Evolutionary conservation across 92 coral and sea anemone species (phyloP).

Genomic region (Diadumene lineata): DNA sequence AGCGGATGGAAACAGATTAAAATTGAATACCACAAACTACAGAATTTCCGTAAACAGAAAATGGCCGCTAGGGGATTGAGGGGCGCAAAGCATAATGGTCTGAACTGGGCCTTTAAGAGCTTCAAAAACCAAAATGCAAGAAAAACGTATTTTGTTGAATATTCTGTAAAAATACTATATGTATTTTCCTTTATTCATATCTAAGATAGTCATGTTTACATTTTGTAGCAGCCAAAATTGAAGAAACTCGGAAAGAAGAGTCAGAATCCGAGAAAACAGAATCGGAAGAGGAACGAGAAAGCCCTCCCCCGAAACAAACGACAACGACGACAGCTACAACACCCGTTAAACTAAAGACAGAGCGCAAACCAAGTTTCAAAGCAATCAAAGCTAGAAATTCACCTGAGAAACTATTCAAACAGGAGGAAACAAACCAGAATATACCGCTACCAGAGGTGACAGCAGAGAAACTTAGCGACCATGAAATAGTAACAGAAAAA

Average conservation of each 20-base stretch:
- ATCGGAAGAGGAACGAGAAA: background rate
- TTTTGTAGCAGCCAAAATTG: background rate
- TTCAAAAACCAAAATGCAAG: no score
- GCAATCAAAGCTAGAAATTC: background rate
- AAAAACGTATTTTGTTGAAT: no score
- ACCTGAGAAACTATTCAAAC: background rate
- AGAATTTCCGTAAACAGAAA: no score
- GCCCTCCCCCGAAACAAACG: background rate
- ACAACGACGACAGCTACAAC: slow-evolving; percentile 20
- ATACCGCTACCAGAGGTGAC: background rate
- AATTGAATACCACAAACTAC: no score
- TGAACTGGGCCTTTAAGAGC: no score
- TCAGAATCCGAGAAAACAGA: background rate
- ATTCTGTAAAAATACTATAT: no score
- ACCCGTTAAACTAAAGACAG: slow-evolving; percentile 8
- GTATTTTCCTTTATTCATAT: no score
- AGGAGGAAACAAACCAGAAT: no score
- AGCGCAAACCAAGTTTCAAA: background rate
- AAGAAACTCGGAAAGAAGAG: background rate
- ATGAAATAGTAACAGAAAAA: slow-evolving; percentile 4
- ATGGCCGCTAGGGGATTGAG: no score
- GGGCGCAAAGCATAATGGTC: no score
- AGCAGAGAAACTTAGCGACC: background rate
- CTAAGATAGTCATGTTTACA: background rate
- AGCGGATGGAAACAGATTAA: no score